These are phyloP conservation scores for Hydractinia echinata DNA, from an alignment of 30 jellyfish, hydroid and myxozoan species.

Conservation along the genomic window DNA sequence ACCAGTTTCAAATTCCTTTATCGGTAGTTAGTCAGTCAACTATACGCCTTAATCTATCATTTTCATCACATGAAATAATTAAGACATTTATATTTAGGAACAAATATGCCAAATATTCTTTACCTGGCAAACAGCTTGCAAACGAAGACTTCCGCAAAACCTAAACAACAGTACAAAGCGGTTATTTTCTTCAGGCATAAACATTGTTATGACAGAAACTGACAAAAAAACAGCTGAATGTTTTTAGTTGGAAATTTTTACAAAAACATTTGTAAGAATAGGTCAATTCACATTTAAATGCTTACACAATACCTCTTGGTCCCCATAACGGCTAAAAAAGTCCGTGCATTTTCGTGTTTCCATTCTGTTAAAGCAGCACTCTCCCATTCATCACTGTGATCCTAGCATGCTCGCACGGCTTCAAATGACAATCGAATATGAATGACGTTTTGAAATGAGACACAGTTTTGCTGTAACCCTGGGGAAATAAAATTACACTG, in stretches of 20 bases:
- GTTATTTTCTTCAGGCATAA: too few species aligned
- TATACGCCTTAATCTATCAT: too few species aligned
- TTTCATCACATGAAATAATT: too few species aligned
- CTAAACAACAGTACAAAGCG: slow-evolving; percentile 31
- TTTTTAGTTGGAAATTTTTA: too few species aligned
- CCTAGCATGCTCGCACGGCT: slow-evolving; percentile 98
- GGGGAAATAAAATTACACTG: slow-evolving; percentile 9
- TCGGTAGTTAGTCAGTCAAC: too few species aligned
- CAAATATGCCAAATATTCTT: background rate
- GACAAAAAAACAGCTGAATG: too few species aligned
- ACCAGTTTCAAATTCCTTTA: too few species aligned
- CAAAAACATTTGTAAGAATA: too few species aligned
- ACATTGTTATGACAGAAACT: too few species aligned
- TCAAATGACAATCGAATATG: slow-evolving; percentile 94
- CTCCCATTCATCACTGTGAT: slow-evolving; percentile 99
- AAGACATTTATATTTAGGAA: too few species aligned
- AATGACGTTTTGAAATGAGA: slow-evolving; percentile 91
- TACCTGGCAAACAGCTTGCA: slow-evolving; percentile 96
- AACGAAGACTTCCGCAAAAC: slow-evolving; percentile 90
- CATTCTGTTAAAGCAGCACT: slow-evolving; percentile 97
- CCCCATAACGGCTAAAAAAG: slow-evolving; percentile 97
- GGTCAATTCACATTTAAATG: too few species aligned
- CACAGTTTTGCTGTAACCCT: slow-evolving; percentile 95
- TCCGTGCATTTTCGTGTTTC: slow-evolving; percentile 85
- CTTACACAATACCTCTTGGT: slow-evolving; percentile 69